These are phyloP conservation scores for Liodrosophila aerea DNA, from an alignment of 2,888 invertebrate genomes.

Conservation along the genomic window DNA sequence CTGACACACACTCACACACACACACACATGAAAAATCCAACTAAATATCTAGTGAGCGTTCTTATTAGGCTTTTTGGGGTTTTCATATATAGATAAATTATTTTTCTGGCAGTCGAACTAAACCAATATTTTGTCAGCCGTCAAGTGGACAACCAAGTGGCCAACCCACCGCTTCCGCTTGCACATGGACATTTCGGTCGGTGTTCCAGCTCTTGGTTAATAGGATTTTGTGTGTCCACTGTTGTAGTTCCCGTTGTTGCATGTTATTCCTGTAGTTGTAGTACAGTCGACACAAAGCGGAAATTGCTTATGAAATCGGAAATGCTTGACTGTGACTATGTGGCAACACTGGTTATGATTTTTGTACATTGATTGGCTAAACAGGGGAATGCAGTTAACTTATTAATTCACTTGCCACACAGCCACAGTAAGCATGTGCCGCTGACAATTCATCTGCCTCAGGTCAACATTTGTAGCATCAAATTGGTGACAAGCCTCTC, in stretches of 20 bases:
- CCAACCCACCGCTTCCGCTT: neutral
- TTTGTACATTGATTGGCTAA: conserved; percentile 12
- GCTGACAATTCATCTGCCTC: too few species aligned
- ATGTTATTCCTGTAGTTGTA: too few species aligned
- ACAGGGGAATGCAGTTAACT: too few species aligned
- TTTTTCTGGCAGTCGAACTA: conserved; percentile 43
- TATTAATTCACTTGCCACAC: too few species aligned
- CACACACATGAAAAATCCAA: conserved; percentile 54
- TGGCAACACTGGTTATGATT: conserved; percentile 27
- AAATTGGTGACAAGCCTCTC: too few species aligned
- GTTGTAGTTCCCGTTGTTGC: conserved; percentile 13
- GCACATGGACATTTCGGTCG: conserved; percentile 6
- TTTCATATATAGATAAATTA: conserved; percentile 62
- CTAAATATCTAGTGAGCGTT: conserved; percentile 8
- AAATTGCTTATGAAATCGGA: conserved; percentile 38
- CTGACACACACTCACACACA: conserved; percentile 26
- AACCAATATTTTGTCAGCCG: conserved; percentile 50
- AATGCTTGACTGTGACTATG: conserved; percentile 37
- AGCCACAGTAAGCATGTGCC: too few species aligned
- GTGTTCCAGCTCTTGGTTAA: conserved; percentile 41
- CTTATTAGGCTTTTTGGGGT: conserved; percentile 9
- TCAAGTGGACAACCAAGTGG: conserved; percentile 17
- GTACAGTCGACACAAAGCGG: conserved; percentile 13
- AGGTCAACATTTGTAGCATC: too few species aligned
- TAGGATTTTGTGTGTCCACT: conserved; percentile 46